Evolutionary conservation across 1,140 invertebrate species (phyloP).

Genomic region (Drosophila rufa): DNA sequence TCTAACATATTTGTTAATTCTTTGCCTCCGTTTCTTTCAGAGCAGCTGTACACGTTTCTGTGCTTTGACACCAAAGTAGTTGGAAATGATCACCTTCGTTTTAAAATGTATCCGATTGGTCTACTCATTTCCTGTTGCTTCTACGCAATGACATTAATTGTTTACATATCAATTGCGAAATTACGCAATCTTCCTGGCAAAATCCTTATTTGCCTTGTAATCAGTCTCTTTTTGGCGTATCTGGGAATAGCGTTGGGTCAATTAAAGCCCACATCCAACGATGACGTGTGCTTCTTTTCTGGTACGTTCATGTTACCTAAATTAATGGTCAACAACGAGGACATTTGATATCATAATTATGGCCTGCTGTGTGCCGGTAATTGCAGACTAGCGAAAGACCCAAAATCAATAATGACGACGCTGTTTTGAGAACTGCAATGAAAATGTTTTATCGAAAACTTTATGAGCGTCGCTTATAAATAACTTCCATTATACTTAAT

Average conservation of each 20-base stretch:
- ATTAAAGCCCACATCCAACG: constrained; percentile 76
- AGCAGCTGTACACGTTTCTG: constrained; percentile 74
- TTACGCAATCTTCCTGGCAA: constrained; percentile 90
- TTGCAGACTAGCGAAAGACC: not conserved
- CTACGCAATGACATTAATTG: constrained; percentile 88
- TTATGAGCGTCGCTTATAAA: not conserved
- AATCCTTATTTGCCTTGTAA: constrained; percentile 89
- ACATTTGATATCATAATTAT: not conserved
- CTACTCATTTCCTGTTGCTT: constrained; percentile 87
- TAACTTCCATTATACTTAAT: not conserved
- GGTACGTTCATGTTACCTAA: constrained; percentile 52
- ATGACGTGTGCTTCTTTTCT: constrained; percentile 69
- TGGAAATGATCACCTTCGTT: constrained; percentile 69
- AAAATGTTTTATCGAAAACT: not conserved
- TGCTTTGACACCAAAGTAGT: constrained; percentile 78
- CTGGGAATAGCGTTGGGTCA: constrained; percentile 87
- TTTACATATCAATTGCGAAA: constrained; percentile 88
- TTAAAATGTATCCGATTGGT: constrained; percentile 76
- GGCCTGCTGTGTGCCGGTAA: constrained; percentile 7
- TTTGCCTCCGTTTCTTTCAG: constrained; percentile 44
- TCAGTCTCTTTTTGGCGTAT: constrained; percentile 88
- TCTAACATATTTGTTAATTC: constrained; percentile 12
- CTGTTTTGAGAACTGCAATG: not conserved
- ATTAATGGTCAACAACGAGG: constrained; percentile 7
- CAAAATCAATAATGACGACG: not conserved